A percentile compares a stretch with the other conserved stretches of the same genome.
Conservation (phyloP, 1,140 invertebrate genomes). For the Archivesica marissinica region DNA sequence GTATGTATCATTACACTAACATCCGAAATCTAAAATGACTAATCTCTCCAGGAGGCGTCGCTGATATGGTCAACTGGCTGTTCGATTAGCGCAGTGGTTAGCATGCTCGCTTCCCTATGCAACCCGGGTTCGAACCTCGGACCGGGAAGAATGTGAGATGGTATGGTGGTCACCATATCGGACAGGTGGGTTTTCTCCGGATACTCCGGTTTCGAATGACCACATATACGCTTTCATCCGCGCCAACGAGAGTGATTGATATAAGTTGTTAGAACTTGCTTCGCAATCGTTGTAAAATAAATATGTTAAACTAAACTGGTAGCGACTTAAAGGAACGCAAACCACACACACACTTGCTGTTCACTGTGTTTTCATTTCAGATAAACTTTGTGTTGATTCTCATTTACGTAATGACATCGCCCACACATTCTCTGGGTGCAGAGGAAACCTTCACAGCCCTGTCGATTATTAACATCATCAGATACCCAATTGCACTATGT, state of each 20-base stretch:
- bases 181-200: not conserved
- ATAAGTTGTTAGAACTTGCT: not conserved
- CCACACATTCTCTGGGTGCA: constrained; percentile 90
- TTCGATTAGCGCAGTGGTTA: too few species aligned
- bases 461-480: constrained; percentile 98
- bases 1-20: too few species aligned
- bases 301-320: not conserved
- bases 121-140: too few species aligned
- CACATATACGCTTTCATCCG: not conserved
- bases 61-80: too few species aligned
- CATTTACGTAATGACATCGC: constrained; percentile 80
- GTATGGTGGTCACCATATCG: too few species aligned
- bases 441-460: constrained; percentile 97
- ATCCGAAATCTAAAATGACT: too few species aligned
- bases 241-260: not conserved
- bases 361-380: constrained; percentile 78
- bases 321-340: not conserved
- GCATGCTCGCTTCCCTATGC: too few species aligned
- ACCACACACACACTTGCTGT: not conserved
- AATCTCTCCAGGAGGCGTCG: too few species aligned
- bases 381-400: constrained; percentile 93
- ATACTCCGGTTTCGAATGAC: not conserved
- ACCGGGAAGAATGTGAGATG: too few species aligned
- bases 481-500: constrained; percentile 90
- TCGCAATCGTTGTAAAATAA: not conserved